A percentile compares a stretch with the other conserved stretches of the same genome.
Evolutionary conservation across 2,797 vertebrate species (phyloP).

Genomic region (Clarias pachynema): DNA sequence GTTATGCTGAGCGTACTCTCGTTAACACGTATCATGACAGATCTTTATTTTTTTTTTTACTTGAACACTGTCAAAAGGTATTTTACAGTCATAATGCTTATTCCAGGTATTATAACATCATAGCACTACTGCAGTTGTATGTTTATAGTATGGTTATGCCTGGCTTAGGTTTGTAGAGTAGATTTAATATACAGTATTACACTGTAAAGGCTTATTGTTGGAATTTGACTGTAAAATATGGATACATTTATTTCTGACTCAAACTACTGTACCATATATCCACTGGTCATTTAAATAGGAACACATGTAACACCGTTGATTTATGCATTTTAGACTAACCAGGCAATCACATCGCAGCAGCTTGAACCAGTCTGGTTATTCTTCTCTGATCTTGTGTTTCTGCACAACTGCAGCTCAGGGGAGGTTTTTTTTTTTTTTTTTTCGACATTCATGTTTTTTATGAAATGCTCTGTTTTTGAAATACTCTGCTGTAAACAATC

Average conservation of each 20-base stretch:
- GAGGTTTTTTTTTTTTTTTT: neutral
- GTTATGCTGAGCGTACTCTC: neutral
- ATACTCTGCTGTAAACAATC: neutral
- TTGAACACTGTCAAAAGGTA: neutral
- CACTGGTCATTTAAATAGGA: slow-evolving; percentile 1
- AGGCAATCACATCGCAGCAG: neutral
- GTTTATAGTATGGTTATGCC: neutral
- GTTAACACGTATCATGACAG: neutral
- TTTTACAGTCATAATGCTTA: neutral
- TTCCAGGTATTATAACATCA: neutral
- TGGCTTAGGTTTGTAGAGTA: neutral
- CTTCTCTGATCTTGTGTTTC: neutral
- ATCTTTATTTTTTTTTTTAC: neutral
- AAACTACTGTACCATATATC: neutral
- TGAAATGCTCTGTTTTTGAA: neutral
- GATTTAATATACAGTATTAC: neutral
- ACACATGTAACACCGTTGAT: neutral
- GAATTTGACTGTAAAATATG: neutral
- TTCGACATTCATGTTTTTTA: neutral
- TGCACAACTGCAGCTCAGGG: neutral
- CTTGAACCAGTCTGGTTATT: neutral
- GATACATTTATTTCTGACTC: neutral
- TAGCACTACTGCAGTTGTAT: neutral
- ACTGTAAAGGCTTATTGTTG: neutral
- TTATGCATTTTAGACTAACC: neutral